phyloP scores from a whole-genome alignment of 23 tunicate genomes.

The Ascidia mentula region DNA sequence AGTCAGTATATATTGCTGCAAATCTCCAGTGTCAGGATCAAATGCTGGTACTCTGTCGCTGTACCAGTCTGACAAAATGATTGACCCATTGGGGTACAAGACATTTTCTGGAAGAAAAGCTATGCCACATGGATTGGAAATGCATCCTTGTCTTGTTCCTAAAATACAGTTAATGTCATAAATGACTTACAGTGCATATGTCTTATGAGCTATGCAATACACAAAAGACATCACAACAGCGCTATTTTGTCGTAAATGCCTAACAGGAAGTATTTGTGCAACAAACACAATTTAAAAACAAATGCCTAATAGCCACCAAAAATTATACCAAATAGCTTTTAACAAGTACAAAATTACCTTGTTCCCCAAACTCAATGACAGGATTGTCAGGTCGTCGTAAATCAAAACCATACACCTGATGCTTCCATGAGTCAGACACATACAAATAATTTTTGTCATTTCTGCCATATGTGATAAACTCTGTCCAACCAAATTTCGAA shows the following conservation, averaged over 20 bases:
- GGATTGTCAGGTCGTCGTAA: slow-evolving; percentile 32
- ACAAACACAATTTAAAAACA: no score
- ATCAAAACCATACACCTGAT: slow-evolving; percentile 44
- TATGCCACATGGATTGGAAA: slow-evolving; percentile 53
- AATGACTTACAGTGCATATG: no score
- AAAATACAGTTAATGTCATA: no score
- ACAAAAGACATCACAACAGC: no score
- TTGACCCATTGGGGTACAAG: slow-evolving; percentile 6
- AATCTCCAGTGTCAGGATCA: slow-evolving; percentile 45
- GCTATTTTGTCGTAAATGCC: no score
- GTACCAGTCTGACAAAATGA: slow-evolving; percentile 47
- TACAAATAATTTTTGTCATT: slow-evolving; percentile 17
- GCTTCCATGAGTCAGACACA: slow-evolving; percentile 23
- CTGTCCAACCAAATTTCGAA: slow-evolving; percentile 10
- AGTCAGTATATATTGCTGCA: slow-evolving; percentile 33
- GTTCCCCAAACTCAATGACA: slow-evolving; percentile 32
- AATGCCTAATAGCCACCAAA: no score
- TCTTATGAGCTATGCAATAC: no score
- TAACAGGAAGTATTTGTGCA: no score
- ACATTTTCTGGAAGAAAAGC: slow-evolving; percentile 21
- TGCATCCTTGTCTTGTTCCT: slow-evolving; percentile 17
- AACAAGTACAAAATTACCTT: slow-evolving; percentile 38
- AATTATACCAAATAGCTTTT: no score
- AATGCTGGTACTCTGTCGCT: slow-evolving; percentile 41
- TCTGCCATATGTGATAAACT: slow-evolving; percentile 15